Conservation (phyloP, 2,113 vertebrate genomes). For the Thymallus thymallus region DNA sequence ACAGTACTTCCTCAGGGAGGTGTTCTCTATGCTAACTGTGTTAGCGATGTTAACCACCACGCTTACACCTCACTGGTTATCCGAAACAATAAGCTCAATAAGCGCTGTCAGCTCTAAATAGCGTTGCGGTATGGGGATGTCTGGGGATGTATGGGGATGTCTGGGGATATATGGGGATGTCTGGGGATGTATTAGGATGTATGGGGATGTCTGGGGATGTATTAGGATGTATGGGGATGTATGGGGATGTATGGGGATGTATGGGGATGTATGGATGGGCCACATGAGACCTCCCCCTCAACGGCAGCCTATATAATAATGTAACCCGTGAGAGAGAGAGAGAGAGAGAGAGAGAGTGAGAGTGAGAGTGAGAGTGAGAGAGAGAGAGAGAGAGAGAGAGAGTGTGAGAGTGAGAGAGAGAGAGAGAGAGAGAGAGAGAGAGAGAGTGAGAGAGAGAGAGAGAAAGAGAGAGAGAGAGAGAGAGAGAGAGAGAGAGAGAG, state of each 20-base stretch:
- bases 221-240: neutral
- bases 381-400: no score
- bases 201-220: neutral
- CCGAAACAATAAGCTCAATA: conserved; percentile 17
- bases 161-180: neutral
- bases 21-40: conserved; percentile 13
- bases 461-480: no score
- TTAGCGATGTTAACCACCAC: conserved; percentile 34
- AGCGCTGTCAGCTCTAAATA: conserved; percentile 20
- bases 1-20: conserved; percentile 4
- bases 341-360: no score
- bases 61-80: conserved; percentile 18
- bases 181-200: no score
- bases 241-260: neutral
- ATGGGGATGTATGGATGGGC: no score
- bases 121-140: neutral
- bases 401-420: no score
- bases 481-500: no score
- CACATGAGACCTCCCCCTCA: neutral
- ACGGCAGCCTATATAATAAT: no score
- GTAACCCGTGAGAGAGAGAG: no score
- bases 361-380: no score
- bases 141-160: neutral
- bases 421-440: no score
- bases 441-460: no score